Evolutionary conservation across 2,888 invertebrate genomes (phyloP).

Genomic region (Phaedon cochleariae): DNA sequence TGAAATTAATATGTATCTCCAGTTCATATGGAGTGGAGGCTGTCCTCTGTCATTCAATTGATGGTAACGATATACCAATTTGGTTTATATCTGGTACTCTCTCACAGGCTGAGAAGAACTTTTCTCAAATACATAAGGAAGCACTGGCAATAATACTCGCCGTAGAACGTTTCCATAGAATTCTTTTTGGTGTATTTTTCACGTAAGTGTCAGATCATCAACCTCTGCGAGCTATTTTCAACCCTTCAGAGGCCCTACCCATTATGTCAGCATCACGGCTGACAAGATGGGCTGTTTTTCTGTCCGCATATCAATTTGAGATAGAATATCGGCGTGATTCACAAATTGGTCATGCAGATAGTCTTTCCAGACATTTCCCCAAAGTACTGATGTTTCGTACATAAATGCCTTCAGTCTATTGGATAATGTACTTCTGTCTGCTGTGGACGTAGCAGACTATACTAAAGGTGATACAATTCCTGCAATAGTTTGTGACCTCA

Average conservation of each 20-base stretch:
- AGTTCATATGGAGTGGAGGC: conserved; percentile 41
- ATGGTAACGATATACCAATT: conserved; percentile 36
- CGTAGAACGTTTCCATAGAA: conserved; percentile 52
- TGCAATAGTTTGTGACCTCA: not conserved
- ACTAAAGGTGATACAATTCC: too few species aligned
- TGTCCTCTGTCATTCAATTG: conserved; percentile 40
- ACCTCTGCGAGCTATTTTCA: conserved; percentile 13
- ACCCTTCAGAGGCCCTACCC: conserved; percentile 1
- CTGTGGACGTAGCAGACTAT: too few species aligned
- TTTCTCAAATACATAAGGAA: conserved; percentile 51
- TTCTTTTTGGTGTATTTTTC: conserved; percentile 31
- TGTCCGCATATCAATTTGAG: conserved; percentile 1
- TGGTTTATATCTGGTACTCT: conserved; percentile 39
- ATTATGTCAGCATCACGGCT: conserved; percentile 8
- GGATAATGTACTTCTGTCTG: too few species aligned
- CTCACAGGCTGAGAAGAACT: conserved; percentile 53
- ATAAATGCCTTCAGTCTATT: too few species aligned
- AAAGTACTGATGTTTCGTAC: conserved; percentile 9
- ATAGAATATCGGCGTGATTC: not conserved
- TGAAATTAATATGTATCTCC: conserved; percentile 40
- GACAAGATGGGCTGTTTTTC: conserved; percentile 8
- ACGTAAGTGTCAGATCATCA: conserved; percentile 2
- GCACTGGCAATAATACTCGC: conserved; percentile 54
- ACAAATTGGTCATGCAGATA: conserved; percentile 25
- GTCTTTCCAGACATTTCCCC: conserved; percentile 10